Base-by-base conservation (phyloP, 2,113 vertebrate genomes). In the Barbus barbus region DNA sequence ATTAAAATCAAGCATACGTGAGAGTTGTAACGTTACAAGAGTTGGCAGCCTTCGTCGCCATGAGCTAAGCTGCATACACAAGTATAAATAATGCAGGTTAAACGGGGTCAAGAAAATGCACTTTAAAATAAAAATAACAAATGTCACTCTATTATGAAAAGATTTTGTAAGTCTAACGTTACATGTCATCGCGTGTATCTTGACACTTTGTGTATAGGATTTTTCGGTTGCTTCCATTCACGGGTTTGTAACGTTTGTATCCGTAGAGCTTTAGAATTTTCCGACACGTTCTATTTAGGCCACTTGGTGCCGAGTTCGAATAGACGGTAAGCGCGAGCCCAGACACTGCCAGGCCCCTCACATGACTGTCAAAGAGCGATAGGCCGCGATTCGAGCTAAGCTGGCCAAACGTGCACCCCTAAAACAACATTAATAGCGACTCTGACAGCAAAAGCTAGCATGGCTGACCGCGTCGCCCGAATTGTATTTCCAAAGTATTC, bases 321-420 rank as follows among this genome's bases (percentile, higher is more conserved):
- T 67, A 20, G 38, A 24, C 36, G 56, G 36, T 44, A 24, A 79
- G 36, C 56, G 56, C 12, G 22, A 67, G 79, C 31, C 24, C 33
- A 65, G 22, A 58, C 41, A 51, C 75, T 75, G 80, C 20, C 85
- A 87, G 87, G 83, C 83, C 85, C 71, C 82, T 88, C 82, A 84
- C 83, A 84, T 87, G 84, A 85, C 89, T 84, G 83, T 86, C 74
- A 76, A 78, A 71, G 81, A 86, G 87, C 87, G 88, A 87, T 86
- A 90, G 89, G 89, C 86, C 89, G 83, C 77, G 44, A 31, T 48
- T 67, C 71, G 9, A 69, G 48, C 24, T 31, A 38, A 80, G 11
- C 60, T 31, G 41, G n/a, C 14, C n/a, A 14, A 22, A 48, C 78
- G 22, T 12, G 22, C 60, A 67, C 60, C n/a, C 58, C 24, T 38